Conservation (phyloP, 2,113 vertebrate species). For the Lontra canadensis region DNA sequence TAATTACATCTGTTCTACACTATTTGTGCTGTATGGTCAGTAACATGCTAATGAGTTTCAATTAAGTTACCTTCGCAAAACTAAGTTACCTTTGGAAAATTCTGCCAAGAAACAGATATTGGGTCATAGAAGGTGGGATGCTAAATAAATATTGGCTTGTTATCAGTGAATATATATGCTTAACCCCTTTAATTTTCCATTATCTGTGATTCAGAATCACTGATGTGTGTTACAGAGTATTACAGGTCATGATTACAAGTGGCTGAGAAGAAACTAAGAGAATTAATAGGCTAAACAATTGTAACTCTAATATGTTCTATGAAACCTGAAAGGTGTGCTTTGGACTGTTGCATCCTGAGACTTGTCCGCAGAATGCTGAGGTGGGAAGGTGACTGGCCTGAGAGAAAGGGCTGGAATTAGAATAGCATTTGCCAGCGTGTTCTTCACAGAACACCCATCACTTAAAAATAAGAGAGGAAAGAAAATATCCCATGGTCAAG, state of each 20-base stretch:
- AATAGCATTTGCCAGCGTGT: background rate
- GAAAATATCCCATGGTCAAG: background rate
- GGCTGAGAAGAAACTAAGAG: background rate
- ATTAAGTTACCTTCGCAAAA: constrained; percentile 44
- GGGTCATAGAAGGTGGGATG: background rate
- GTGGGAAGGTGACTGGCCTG: background rate
- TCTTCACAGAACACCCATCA: background rate
- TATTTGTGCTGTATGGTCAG: constrained; percentile 38
- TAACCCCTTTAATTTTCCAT: constrained; percentile 6
- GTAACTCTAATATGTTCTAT: background rate
- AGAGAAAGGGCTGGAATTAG: background rate
- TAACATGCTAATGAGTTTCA: constrained; percentile 61
- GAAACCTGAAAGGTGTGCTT: background rate
- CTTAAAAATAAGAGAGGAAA: background rate
- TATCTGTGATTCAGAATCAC: constrained; percentile 43
- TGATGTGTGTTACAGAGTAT: background rate
- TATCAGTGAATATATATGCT: constrained; percentile 33
- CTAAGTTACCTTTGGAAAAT: constrained; percentile 48
- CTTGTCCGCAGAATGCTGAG: background rate
- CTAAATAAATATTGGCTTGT: constrained; percentile 47
- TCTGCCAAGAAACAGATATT: background rate
- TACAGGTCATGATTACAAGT: background rate
- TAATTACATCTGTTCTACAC: constrained; percentile 68
- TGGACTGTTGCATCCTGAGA: background rate
- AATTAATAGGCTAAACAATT: background rate